Percentiles rank a stretch among this genome's conserved stretches.
Conservation (phyloP, 2,113 vertebrate species). For the Notechis scutatus region DNA sequence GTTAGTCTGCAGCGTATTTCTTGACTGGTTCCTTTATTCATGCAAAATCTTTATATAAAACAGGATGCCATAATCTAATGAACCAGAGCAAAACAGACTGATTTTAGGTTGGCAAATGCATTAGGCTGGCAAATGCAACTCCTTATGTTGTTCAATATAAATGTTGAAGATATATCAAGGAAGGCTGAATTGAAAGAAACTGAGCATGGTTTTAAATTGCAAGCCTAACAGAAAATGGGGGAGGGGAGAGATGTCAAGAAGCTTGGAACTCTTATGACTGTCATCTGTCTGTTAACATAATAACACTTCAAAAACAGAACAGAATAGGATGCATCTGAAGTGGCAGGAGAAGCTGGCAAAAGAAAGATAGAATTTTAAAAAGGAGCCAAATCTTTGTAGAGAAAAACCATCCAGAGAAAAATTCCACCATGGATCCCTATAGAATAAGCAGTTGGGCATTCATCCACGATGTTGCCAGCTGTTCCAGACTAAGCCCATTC, state of each 20-base stretch:
- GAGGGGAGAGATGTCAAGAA: not conserved
- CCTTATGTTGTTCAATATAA: not conserved
- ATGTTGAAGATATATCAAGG: not conserved
- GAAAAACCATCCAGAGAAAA: not conserved
- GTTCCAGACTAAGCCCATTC: not conserved
- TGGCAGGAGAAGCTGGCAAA: not conserved
- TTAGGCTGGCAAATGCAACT: not conserved
- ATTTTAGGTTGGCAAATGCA: not conserved
- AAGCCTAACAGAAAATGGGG: not conserved
- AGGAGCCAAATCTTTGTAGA: not conserved
- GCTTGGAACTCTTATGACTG: not conserved
- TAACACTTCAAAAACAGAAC: not conserved
- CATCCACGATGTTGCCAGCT: not conserved
- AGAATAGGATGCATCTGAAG: not conserved
- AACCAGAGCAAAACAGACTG: not conserved
- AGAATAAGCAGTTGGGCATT: not conserved
- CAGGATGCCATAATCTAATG: not conserved
- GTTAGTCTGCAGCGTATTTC: not conserved
- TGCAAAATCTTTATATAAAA: not conserved
- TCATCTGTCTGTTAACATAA: not conserved
- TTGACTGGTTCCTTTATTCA: not conserved
- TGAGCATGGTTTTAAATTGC: not conserved
- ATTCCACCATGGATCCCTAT: not conserved
- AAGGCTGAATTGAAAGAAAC: not conserved
- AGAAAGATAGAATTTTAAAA: not conserved